Percentiles rank a stretch among this genome's conserved stretches.
Evolutionary conservation across 2,113 vertebrate species (phyloP).

Genomic region (Phrynocephalus versicolor): DNA sequence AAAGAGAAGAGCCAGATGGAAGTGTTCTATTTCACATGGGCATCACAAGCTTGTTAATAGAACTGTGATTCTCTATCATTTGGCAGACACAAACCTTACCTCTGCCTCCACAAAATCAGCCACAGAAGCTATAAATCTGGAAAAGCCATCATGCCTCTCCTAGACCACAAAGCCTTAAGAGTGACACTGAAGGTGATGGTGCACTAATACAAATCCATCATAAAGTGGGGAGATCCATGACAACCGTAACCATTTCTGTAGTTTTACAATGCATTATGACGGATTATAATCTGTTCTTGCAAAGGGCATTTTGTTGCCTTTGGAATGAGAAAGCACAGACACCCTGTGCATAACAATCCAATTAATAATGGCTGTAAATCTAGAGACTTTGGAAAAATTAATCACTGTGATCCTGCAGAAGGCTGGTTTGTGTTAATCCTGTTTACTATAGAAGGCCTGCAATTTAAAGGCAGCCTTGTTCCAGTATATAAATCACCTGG

Average conservation of each 20-base stretch:
- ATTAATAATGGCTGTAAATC: slow-evolving; percentile 62
- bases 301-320: slow-evolving; percentile 56
- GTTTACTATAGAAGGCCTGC: slow-evolving; percentile 50
- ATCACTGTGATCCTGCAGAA: slow-evolving; percentile 52
- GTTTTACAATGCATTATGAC: slow-evolving; percentile 52
- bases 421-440: slow-evolving; percentile 50
- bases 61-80: neutral
- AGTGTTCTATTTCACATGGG: neutral
- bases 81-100: neutral
- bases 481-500: slow-evolving; percentile 43
- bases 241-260: slow-evolving; percentile 2
- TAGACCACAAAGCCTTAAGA: neutral
- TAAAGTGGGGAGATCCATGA: slow-evolving; percentile 12
- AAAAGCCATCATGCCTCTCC: neutral
- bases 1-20: neutral
- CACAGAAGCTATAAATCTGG: neutral
- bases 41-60: neutral
- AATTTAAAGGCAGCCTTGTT: slow-evolving; percentile 51
- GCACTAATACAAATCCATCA: neutral
- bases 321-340: slow-evolving; percentile 64
- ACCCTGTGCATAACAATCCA: slow-evolving; percentile 51
- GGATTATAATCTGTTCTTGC: slow-evolving; percentile 50
- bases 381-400: slow-evolving; percentile 55
- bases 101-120: neutral
- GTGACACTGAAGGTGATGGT: neutral